Percentiles rank a stretch among this genome's conserved stretches.
phyloP scores from a whole-genome alignment of 2,888 invertebrate genomes.

The Harpalus rubripes region DNA sequence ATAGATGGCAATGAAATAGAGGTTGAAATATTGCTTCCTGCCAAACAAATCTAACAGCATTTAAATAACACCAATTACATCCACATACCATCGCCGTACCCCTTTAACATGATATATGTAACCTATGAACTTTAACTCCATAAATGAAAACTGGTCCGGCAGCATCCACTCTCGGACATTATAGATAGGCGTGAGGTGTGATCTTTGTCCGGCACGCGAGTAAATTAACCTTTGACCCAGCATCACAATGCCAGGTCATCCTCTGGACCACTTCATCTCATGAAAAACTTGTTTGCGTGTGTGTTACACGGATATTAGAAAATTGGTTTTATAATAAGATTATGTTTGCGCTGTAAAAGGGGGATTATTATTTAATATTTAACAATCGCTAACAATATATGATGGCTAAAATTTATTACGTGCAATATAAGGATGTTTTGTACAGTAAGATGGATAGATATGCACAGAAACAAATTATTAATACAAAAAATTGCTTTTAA shows the following conservation, averaged over 20 bases:
- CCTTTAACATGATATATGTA: constrained; percentile 18
- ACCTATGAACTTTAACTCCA: constrained; percentile 31
- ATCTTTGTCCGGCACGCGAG: constrained; percentile 43
- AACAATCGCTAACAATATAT: too few species aligned
- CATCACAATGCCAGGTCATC: constrained; percentile 16
- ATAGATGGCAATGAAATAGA: too few species aligned
- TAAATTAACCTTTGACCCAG: constrained; percentile 61
- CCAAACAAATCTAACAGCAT: too few species aligned
- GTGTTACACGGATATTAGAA: not conserved
- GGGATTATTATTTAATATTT: too few species aligned
- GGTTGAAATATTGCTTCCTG: too few species aligned
- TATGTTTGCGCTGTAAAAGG: not conserved
- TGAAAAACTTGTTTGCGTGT: constrained; percentile 21
- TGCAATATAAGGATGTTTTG: too few species aligned
- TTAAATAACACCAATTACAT: constrained; percentile 14
- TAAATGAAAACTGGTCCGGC: constrained; percentile 57
- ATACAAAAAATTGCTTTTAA: too few species aligned
- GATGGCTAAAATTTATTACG: too few species aligned
- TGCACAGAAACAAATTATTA: too few species aligned
- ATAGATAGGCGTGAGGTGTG: constrained; percentile 32
- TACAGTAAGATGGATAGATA: too few species aligned
- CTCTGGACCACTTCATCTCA: constrained; percentile 4
- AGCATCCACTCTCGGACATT: constrained; percentile 23
- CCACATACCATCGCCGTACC: not conserved
- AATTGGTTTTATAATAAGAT: not conserved